phyloP scores from a whole-genome alignment of 2,888 invertebrate genomes.

The Polydrusus cervinus region DNA sequence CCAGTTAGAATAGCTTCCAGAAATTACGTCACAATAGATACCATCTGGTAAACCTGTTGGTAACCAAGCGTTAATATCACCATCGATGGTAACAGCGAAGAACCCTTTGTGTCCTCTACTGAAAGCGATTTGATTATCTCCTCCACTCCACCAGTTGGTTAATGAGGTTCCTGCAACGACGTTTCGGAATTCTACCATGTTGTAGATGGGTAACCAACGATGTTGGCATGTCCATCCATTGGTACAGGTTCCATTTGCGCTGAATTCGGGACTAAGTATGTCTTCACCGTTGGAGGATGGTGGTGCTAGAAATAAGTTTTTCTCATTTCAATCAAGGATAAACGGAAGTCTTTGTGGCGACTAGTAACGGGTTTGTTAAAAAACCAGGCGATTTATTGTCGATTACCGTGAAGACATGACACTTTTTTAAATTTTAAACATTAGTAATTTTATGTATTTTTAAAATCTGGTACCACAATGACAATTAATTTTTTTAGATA shows the following conservation, averaged over 20 bases:
- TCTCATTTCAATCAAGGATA: too few species aligned
- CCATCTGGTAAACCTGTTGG: slow-evolving; percentile 84
- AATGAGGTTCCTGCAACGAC: slow-evolving; percentile 75
- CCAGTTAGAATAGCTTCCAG: slow-evolving; percentile 76
- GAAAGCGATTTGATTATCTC: slow-evolving; percentile 88
- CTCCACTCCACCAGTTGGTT: slow-evolving; percentile 87
- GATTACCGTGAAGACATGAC: too few species aligned
- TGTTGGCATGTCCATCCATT: slow-evolving; percentile 90
- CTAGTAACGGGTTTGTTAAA: too few species aligned
- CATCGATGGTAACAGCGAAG: slow-evolving; percentile 82
- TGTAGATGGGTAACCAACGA: slow-evolving; percentile 86
- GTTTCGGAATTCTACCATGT: slow-evolving; percentile 87
- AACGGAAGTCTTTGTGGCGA: too few species aligned
- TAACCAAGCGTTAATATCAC: slow-evolving; percentile 76
- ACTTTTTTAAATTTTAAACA: too few species aligned
- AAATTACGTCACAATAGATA: slow-evolving; percentile 88
- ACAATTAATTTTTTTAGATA: too few species aligned
- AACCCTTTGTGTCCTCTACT: slow-evolving; percentile 81
- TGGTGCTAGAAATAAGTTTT: slow-evolving; percentile 74
- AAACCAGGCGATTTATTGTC: too few species aligned
- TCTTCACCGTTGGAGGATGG: slow-evolving; percentile 80
- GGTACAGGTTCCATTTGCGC: slow-evolving; percentile 77
- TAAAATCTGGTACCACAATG: too few species aligned
- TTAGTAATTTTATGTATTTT: too few species aligned
- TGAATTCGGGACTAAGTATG: slow-evolving; percentile 78